Percentiles rank a stretch among this genome's conserved stretches.
These are phyloP conservation scores for Lycocerus yunnanus DNA, from an alignment of 2,888 invertebrate species.

Conservation along the genomic window DNA sequence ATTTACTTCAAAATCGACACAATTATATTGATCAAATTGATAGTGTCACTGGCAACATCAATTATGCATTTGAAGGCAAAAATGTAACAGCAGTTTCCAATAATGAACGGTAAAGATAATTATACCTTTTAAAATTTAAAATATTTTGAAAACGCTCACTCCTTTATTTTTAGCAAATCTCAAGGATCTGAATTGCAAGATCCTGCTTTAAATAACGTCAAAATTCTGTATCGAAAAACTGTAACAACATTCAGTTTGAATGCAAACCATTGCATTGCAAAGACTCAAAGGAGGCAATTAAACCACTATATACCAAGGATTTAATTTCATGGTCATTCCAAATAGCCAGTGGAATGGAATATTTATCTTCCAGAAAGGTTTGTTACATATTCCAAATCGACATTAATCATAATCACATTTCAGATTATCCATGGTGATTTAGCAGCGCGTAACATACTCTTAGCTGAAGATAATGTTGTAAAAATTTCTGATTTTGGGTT, in stretches of 20 bases:
- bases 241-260: too few species aligned
- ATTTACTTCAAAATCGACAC: conserved; percentile 78
- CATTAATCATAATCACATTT: conserved; percentile 27
- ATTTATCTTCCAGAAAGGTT: too few species aligned
- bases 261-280: background rate
- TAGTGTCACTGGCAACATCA: conserved; percentile 68
- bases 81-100: conserved; percentile 62
- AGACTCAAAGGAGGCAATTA: background rate
- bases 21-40: conserved; percentile 85
- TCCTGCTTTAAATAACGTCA: too few species aligned
- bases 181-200: too few species aligned
- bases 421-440: conserved; percentile 84
- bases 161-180: background rate
- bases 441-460: conserved; percentile 88
- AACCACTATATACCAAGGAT: background rate
- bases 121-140: too few species aligned
- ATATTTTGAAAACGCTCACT: too few species aligned
- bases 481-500: conserved; percentile 97
- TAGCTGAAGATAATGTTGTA: too few species aligned
- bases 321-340: too few species aligned
- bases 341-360: too few species aligned
- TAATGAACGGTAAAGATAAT: conserved; percentile 62
- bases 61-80: conserved; percentile 67
- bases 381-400: background rate
- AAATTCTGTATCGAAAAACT: too few species aligned